Evolutionary conservation across 2,888 invertebrate species (phyloP).

Genomic region (Ormyrus rosae): DNA sequence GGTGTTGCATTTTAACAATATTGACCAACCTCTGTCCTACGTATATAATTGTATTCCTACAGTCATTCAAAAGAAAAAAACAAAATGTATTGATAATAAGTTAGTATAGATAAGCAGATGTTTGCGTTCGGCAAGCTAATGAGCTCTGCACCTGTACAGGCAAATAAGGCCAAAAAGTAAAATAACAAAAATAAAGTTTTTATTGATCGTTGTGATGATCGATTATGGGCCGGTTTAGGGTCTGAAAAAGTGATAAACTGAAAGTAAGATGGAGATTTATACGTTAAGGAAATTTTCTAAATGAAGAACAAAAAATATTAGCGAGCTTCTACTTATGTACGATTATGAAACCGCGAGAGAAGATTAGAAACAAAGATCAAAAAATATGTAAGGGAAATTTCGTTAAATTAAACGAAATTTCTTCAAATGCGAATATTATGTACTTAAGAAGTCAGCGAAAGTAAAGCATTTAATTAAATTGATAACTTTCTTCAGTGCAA

Average conservation of each 20-base stretch:
- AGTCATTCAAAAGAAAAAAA: slow-evolving; percentile 37
- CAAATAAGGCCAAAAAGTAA: slow-evolving; percentile 40
- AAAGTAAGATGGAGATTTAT: slow-evolving; percentile 55
- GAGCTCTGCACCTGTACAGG: slow-evolving; percentile 37
- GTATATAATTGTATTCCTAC: slow-evolving; percentile 33
- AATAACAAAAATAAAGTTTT: slow-evolving; percentile 32
- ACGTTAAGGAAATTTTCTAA: slow-evolving; percentile 52
- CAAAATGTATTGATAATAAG: slow-evolving; percentile 32
- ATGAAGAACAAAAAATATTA: slow-evolving; percentile 47
- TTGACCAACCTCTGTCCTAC: slow-evolving; percentile 16
- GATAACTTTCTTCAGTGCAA: slow-evolving; percentile 50
- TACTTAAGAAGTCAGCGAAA: slow-evolving; percentile 51
- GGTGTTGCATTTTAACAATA: slow-evolving; percentile 7
- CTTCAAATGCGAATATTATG: slow-evolving; percentile 41
- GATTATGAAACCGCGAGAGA: slow-evolving; percentile 33
- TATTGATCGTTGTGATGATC: slow-evolving; percentile 48
- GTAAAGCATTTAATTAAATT: slow-evolving; percentile 46
- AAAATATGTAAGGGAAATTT: slow-evolving; percentile 32
- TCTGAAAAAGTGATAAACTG: slow-evolving; percentile 60
- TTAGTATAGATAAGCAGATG: slow-evolving; percentile 20
- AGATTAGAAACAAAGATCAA: background rate
- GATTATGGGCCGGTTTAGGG: slow-evolving; percentile 56
- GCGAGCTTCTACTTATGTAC: slow-evolving; percentile 51
- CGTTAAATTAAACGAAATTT: slow-evolving; percentile 36
- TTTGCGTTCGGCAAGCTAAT: slow-evolving; percentile 14